These are phyloP conservation scores for Corythoichthys intestinalis DNA, from an alignment of 2,113 vertebrate genomes.

Conservation along the genomic window DNA sequence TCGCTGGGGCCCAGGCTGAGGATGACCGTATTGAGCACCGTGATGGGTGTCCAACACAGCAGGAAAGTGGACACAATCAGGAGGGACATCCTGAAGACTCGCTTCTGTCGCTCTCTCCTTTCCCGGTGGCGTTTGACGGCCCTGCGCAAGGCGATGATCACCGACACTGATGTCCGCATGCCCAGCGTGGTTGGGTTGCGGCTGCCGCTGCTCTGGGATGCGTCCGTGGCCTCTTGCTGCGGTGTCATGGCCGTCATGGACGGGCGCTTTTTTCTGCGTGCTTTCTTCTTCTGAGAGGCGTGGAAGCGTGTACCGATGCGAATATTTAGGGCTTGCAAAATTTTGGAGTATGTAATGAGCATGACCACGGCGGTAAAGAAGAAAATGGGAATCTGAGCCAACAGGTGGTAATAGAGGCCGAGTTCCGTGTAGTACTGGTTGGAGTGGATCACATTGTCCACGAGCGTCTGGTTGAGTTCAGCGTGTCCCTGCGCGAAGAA, in stretches of 20 bases:
- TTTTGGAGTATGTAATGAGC: slow-evolving; percentile 97
- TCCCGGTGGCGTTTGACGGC: slow-evolving; percentile 95
- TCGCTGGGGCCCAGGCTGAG: slow-evolving; percentile 89
- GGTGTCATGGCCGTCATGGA: slow-evolving; percentile 86
- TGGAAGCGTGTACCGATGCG: slow-evolving; percentile 95
- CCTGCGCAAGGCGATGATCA: slow-evolving; percentile 92
- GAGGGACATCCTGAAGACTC: slow-evolving; percentile 96
- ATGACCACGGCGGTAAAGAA: slow-evolving; percentile 95
- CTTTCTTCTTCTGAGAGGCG: slow-evolving; percentile 89
- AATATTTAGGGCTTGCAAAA: slow-evolving; percentile 96
- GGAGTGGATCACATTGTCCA: slow-evolving; percentile 72
- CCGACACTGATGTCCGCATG: slow-evolving; percentile 94
- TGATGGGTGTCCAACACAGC: slow-evolving; percentile 97
- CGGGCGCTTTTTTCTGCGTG: slow-evolving; percentile 87
- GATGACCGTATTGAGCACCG: slow-evolving; percentile 94
- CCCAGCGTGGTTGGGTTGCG: slow-evolving; percentile 82
- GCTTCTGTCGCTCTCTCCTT: slow-evolving; percentile 90
- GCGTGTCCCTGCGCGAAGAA: slow-evolving; percentile 83
- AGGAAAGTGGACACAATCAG: slow-evolving; percentile 97
- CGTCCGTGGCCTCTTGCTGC: slow-evolving; percentile 80
- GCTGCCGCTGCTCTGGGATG: slow-evolving; percentile 75
- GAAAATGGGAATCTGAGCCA: slow-evolving; percentile 97
- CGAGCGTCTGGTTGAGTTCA: slow-evolving; percentile 85
- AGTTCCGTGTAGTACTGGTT: slow-evolving; percentile 89
- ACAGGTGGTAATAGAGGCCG: slow-evolving; percentile 94